Evolutionary conservation across 2,113 vertebrate genomes (phyloP).

Genomic region (Dipodomys ordii): DNA sequence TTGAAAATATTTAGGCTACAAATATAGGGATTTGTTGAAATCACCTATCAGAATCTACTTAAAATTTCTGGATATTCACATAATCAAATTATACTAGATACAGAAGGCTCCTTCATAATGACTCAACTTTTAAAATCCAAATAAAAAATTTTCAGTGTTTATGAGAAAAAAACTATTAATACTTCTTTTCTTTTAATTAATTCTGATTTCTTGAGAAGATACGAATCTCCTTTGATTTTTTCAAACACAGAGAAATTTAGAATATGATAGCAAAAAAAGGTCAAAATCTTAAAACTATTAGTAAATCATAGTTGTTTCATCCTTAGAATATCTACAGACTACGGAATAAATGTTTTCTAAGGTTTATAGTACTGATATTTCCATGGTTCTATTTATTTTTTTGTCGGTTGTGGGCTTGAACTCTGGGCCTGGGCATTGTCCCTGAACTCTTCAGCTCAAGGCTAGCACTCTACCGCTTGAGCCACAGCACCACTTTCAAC

Average conservation of each 20-base stretch:
- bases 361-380: slow-evolving; percentile 77
- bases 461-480: too few species aligned
- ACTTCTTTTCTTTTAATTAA: slow-evolving; percentile 58
- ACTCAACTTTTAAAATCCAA: slow-evolving; percentile 40
- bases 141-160: slow-evolving; percentile 47
- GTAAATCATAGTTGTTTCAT: slow-evolving; percentile 59
- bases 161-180: slow-evolving; percentile 33
- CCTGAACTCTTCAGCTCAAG: too few species aligned
- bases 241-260: slow-evolving; percentile 76
- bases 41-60: slow-evolving; percentile 26
- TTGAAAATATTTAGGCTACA: slow-evolving; percentile 33
- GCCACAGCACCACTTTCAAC: too few species aligned
- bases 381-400: slow-evolving; percentile 61
- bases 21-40: slow-evolving; percentile 5
- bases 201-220: slow-evolving; percentile 82
- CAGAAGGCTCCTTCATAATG: not conserved
- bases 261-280: slow-evolving; percentile 25
- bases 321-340: slow-evolving; percentile 48
- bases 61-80: slow-evolving; percentile 46
- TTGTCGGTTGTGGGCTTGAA: too few species aligned
- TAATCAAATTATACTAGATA: slow-evolving; percentile 25
- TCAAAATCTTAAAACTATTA: slow-evolving; percentile 62
- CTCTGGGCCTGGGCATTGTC: too few species aligned
- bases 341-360: slow-evolving; percentile 59
- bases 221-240: slow-evolving; percentile 84